A percentile compares a stretch with the other conserved stretches of the same genome.
phyloP scores from a whole-genome alignment of 2,113 vertebrate genomes.

The Rhinolophus sinicus region DNA sequence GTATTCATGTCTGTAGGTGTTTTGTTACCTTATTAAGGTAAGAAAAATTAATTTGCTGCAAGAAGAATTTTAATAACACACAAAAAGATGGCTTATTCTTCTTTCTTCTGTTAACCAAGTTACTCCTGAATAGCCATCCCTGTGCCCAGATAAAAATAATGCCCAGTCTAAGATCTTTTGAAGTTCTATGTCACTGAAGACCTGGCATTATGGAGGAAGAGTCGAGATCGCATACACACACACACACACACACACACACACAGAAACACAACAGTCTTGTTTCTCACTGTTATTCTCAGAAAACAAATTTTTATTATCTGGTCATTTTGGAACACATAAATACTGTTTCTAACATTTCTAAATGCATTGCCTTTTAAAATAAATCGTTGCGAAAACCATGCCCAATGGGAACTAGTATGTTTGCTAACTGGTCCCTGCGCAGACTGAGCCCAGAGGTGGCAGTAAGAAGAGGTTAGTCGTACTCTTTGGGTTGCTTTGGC shows the following conservation, averaged over 20 bases:
- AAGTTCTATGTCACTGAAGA: not conserved
- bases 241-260: not conserved
- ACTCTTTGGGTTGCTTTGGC: not conserved
- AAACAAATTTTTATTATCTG: not conserved
- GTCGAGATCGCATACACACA: not conserved
- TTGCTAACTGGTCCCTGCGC: not conserved
- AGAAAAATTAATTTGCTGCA: conserved; percentile 55
- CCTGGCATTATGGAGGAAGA: not conserved
- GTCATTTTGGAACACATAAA: not conserved
- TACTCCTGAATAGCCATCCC: not conserved
- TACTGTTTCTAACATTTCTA: not conserved
- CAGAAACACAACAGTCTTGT: not conserved
- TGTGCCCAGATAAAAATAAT: not conserved
- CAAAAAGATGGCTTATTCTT: conserved; percentile 12
- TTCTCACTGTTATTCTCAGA: conserved; percentile 17
- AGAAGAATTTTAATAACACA: not conserved
- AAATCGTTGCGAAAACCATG: not conserved
- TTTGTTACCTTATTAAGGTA: conserved; percentile 34
- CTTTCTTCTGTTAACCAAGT: not conserved
- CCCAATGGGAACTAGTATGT: not conserved
- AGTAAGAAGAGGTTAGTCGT: not conserved
- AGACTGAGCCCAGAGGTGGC: not conserved
- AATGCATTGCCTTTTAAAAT: not conserved
- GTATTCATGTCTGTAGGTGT: not conserved
- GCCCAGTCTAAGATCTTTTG: not conserved